Base-by-base conservation (phyloP, 92 coral and sea anemone genomes). In the Palythoa caribaeorum region DNA sequence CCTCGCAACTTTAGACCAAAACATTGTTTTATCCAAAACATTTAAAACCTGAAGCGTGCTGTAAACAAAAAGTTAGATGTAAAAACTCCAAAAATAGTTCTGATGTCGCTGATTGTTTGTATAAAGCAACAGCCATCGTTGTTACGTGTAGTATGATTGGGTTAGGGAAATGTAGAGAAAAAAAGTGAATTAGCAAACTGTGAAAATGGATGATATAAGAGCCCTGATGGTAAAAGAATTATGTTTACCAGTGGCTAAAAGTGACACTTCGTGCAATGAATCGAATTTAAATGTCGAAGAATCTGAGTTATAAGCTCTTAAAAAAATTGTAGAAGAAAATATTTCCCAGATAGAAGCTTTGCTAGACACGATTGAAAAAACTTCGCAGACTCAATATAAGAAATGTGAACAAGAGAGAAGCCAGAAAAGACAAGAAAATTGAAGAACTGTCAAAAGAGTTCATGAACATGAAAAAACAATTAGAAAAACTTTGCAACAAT, bases 341-440 rank as follows among this genome's bases (percentile, higher is more conserved):
- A 60, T 72, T 47, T 53, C 53, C 59, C 51, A 79, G 16, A 79
- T 60, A 15, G 84, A 79, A 40, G 54, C 72, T 38, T n/a, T 79
- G 72, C 84, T 79, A 13, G 83, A 59, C 37, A 16, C 28, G 6
- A 62, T 62, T 62, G 87, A 83, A 83, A 52, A 83, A 83, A 53
- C 78, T 83, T 6, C 17, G 87, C 12, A 83, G 47, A 35, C 36
- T 83, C 28, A 53, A 73, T 71, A 72, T 79, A 28, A 73, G 88
- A 71, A 85, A 85, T 85, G 88, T 85, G 35, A 12, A 73, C 35
- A 73, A 52, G 73, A 71, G 88, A 85, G 88, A 73, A 85, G 21
- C 38, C 36, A 85, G 72, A 76, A 71, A 73, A 73, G 88, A 51
- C 55, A 84, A 35, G 6, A 85, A 70, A 85, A 71, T 85, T 40